Evolutionary conservation across 1,140 invertebrate genomes (phyloP), one percentile per base, ranked within the genome.

Genomic region (Trachymyrmex septentrionalis): DNA sequence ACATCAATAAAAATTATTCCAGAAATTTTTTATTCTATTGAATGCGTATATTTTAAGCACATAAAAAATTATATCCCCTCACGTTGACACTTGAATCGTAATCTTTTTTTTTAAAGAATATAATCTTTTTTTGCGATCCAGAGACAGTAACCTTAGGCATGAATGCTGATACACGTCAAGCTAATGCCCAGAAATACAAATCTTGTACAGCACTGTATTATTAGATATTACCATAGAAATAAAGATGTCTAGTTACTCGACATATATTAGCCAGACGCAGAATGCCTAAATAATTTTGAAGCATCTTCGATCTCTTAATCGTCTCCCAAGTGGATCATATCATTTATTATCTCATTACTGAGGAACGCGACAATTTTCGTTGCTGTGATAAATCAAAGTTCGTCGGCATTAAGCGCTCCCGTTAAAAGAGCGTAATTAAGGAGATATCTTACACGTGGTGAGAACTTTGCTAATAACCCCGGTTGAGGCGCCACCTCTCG

Each of bases 391-490:
- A 84, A 84, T 78, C 82, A 86, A 84, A 73, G 85, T 84, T 82
- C 27, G 14, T 21, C 55, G 67, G 48, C 64, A 87, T 86, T 86
- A 78, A 78, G 16, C 66, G 14, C 84, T 91, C 66, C 14, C 34
- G n/a, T 24, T 85, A 71, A 81, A 90, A 88, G 80, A 86, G n/a
- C 66, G 86, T 91, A 91, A 91, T 91, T 91, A 91, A 91, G 85
- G 81, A 89, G 85, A 85, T 89, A 82, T 85, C 76, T 66, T 82
- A 71, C 24, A 57, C 44, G 63, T 82, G 67, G 85, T 87, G 87
- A 89, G 90, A 91, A 91, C 85, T 91, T 91, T 91, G 66, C 90
- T 91, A 91, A 91, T 91, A 91, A 91, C 87, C 64, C 53, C 30
- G 16, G 88, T 85, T 80, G 86, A 91, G 66, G 81, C 88, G 87